Evolutionary conservation across 2,797 vertebrate genomes (phyloP).

Genomic region (Zenarchopterus dispar): DNA sequence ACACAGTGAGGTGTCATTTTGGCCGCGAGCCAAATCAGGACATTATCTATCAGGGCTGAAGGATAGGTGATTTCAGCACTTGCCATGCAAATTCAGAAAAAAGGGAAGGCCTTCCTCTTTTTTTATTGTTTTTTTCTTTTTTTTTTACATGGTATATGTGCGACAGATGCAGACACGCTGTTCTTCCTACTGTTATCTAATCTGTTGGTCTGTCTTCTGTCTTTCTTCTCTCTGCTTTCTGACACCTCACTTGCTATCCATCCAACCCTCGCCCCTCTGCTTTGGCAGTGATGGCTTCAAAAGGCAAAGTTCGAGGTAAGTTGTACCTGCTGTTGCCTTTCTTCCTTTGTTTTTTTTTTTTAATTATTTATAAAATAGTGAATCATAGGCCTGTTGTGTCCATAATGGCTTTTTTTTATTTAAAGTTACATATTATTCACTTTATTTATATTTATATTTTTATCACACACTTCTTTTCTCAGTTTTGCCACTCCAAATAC

Average conservation of each 20-base stretch:
- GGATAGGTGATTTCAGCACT: slow-evolving; percentile 21
- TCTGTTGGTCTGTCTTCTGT: slow-evolving; percentile 77
- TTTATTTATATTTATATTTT: too few species aligned
- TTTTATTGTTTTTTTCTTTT: not conserved
- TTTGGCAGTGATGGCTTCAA: slow-evolving; percentile 93
- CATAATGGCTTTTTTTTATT: too few species aligned
- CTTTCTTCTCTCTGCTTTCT: slow-evolving; percentile 62
- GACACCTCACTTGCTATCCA: slow-evolving; percentile 83
- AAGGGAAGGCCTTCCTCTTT: slow-evolving; percentile 48
- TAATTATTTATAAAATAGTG: not conserved
- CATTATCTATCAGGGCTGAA: slow-evolving; percentile 48
- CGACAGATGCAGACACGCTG: slow-evolving; percentile 47
- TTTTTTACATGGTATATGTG: slow-evolving; percentile 29
- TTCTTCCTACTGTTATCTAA: slow-evolving; percentile 76
- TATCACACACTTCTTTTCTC: too few species aligned
- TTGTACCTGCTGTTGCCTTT: slow-evolving; percentile 65
- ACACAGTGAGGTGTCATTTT: slow-evolving; percentile 63
- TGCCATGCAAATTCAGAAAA: slow-evolving; percentile 55
- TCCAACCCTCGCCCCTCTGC: slow-evolving; percentile 84
- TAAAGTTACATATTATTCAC: too few species aligned
- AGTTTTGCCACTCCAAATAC: too few species aligned
- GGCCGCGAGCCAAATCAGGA: slow-evolving; percentile 57
- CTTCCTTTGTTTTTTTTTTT: slow-evolving; percentile 53
- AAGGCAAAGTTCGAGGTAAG: slow-evolving; percentile 98
- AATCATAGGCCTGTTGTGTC: not conserved